Conservation (phyloP, 2,797 vertebrate genomes). For the Tragelaphus eurycerus region DNA sequence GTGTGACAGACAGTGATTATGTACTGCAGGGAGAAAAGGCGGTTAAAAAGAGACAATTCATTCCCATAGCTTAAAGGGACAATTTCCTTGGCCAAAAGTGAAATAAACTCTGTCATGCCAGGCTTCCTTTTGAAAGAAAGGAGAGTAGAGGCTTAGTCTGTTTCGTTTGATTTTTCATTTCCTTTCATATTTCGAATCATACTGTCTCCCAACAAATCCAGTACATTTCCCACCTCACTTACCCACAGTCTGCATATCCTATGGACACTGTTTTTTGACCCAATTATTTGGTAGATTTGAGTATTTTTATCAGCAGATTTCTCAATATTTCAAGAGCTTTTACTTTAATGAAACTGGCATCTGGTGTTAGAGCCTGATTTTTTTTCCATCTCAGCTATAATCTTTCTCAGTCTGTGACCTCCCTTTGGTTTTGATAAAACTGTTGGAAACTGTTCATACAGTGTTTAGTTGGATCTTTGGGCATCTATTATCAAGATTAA, state of each 20-base stretch:
- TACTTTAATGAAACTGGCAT: constrained; percentile 35
- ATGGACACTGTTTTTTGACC: neutral
- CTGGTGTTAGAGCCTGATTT: neutral
- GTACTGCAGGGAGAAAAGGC: constrained; percentile 77
- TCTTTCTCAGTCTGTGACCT: neutral
- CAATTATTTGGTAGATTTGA: constrained; percentile 41
- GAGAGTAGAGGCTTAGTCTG: constrained; percentile 59
- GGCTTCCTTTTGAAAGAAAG: constrained; percentile 66
- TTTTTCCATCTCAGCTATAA: constrained; percentile 22
- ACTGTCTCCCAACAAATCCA: neutral
- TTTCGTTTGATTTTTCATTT: constrained; percentile 62
- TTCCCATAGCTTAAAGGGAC: constrained; percentile 80
- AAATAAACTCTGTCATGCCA: constrained; percentile 65
- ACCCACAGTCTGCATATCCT: neutral
- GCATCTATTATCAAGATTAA: neutral
- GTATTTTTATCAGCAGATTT: constrained; percentile 49
- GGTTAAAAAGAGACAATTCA: constrained; percentile 82
- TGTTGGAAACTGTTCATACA: neutral
- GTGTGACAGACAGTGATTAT: constrained; percentile 85
- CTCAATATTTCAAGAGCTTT: neutral
- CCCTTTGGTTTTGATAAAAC: neutral
- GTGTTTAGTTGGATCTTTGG: neutral
- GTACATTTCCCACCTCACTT: neutral
- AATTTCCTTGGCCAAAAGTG: constrained; percentile 73
- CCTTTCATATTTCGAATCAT: constrained; percentile 53